These are phyloP conservation scores for Sterrhoptilus dennistouni DNA, from an alignment of 2,113 vertebrate species.

Conservation along the genomic window DNA sequence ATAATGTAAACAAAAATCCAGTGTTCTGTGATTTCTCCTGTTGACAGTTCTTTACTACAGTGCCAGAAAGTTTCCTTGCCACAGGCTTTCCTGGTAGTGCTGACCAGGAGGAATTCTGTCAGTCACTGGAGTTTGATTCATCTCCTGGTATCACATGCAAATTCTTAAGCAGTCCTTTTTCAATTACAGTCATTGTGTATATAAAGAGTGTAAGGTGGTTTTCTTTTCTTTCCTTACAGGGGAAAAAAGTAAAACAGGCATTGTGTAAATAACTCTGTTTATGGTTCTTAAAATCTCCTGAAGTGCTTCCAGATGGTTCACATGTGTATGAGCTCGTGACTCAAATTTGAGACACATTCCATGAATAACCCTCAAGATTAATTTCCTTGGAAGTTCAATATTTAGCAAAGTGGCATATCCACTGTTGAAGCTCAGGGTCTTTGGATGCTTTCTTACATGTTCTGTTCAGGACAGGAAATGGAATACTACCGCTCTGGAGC, in stretches of 20 bases:
- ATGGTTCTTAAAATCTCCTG: neutral
- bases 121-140: constrained; percentile 1
- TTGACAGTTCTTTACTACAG: neutral
- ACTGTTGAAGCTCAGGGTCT: neutral
- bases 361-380: neutral
- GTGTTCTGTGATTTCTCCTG: neutral
- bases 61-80: constrained; percentile 18
- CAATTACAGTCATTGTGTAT: neutral
- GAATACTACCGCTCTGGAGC: neutral
- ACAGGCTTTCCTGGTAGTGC: neutral
- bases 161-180: neutral
- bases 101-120: neutral
- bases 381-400: neutral
- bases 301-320: constrained; percentile 33
- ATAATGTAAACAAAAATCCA: neutral
- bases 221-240: neutral
- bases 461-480: neutral
- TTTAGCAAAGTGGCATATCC: neutral
- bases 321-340: neutral
- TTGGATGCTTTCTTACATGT: neutral
- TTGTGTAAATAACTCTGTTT: constrained; percentile 20
- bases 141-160: neutral
- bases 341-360: constrained; percentile 5
- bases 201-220: neutral
- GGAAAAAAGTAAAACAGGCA: neutral